Percentiles rank a stretch among this genome's conserved stretches.
Evolutionary conservation across 2,888 invertebrate species (phyloP).

Genomic region (Drosophila heteroneura): DNA sequence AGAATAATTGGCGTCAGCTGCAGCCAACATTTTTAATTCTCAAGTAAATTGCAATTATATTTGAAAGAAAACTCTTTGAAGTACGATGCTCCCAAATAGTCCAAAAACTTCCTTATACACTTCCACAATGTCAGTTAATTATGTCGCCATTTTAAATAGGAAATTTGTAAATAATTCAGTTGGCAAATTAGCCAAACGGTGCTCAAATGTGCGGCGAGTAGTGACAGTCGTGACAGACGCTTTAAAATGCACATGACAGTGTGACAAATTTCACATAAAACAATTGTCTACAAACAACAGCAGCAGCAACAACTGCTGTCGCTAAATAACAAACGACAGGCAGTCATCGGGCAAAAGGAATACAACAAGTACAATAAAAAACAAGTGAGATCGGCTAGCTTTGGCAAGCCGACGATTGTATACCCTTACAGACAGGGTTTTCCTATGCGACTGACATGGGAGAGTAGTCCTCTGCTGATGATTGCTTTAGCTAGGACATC

Average conservation of each 20-base stretch:
- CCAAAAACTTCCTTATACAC: neutral
- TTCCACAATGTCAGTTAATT: constrained; percentile 48
- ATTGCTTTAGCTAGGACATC: neutral
- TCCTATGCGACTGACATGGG: too few relatives aligned
- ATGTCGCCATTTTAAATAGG: constrained; percentile 72
- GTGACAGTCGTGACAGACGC: constrained; percentile 48
- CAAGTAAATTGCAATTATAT: constrained; percentile 27
- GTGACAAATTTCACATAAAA: constrained; percentile 80
- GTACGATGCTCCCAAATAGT: neutral
- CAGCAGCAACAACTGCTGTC: constrained; percentile 66
- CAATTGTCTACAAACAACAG: constrained; percentile 57
- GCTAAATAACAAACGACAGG: constrained; percentile 80
- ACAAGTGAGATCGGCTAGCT: too few relatives aligned
- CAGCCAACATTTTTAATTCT: constrained; percentile 19
- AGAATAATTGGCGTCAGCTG: constrained; percentile 35
- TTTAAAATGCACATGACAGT: constrained; percentile 74
- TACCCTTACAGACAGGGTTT: neutral
- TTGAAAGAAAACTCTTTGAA: neutral
- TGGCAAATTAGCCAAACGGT: constrained; percentile 54
- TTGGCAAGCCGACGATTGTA: neutral
- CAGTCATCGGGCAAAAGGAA: constrained; percentile 61
- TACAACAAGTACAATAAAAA: neutral
- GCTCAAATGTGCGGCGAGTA: constrained; percentile 27
- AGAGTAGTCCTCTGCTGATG: too few relatives aligned
- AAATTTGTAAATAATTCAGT: constrained; percentile 68